Base-by-base conservation (phyloP, 2,797 vertebrate genomes). In the Ctenochaetus hawaiiensis region DNA sequence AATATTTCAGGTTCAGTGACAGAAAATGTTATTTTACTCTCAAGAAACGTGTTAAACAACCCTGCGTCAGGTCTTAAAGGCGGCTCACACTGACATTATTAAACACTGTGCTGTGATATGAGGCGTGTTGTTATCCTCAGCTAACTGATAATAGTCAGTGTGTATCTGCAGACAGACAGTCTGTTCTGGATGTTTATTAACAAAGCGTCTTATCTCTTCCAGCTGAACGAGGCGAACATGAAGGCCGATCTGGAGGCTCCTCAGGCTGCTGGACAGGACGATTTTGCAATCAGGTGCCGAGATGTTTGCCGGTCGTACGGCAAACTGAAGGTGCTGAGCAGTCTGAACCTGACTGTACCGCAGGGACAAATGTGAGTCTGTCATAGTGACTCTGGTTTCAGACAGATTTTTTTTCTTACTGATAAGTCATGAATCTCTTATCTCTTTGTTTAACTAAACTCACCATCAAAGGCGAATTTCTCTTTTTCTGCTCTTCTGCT, bases 351-450 rank as follows among this genome's bases (percentile, higher is more conserved):
- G 77, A 92, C 89, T 0, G 92, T 96, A 1, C 94, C 94, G 4
- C 94, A 95, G 83, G 96, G 96, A 63, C 93, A 95, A n/a, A 96
- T 96, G 96, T 96, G 87, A 95, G 95, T 23, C 53, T 41, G 59
- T 17, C 20, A 22, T 4, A 18, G 11, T 10, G 14, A 10, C 16
- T 56, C 11, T 26, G 8, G 39, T 52, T 41, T 43, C 12, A 58
- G 0, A 9, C 34, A 16, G 14, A 23, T 16, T 23, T 16, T 12
- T 7, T 0, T 0, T 13, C 17, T n/a, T 1, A 69, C 3, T 12
- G 12, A 67, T 51, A 8, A 20, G 2, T 16, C 47, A 18, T 48
- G 26, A 30, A 39, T 58, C 6, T 41, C 8, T 16, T 22, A 20
- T 43, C 2, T 13, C 0, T 48, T 7, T 14, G n/a, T 22, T 22